Evolutionary conservation across 2,888 invertebrate genomes (phyloP), one percentile per base, ranked within the genome.

Genomic region (Meandrusa payeni): DNA sequence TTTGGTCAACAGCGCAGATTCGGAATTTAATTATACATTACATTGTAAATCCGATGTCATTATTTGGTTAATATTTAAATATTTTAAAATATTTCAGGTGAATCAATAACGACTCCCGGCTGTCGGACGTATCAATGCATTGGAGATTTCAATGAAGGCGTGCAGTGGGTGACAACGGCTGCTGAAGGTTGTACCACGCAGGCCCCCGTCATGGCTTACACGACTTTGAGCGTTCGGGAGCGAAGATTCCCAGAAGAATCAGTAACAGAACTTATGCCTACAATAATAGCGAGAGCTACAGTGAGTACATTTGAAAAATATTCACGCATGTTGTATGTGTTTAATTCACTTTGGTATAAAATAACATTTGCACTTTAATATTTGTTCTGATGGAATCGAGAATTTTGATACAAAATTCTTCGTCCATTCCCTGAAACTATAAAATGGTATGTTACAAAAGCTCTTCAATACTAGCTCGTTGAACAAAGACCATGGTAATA

Each of bases 71-170:
- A n/a, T n/a, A n/a, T n/a, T n/a, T n/a, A n/a, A n/a, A n/a, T n/a
- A n/a, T n/a, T n/a, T n/a, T n/a, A n/a, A n/a, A n/a, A n/a, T n/a
- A n/a, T n/a, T n/a, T 12, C 49, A 65, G 65, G 61, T 6, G 36
- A 51, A 6, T 47, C 48, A 3, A 24, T 47, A 2, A 36, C 52
- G n/a, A 50, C 54, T 1, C 33, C 51, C 1, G 51, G 55, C 3
- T 82, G 82, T 39, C 57, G 52, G 6, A 64, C 56, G 1, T 69
- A 70, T 51, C 64, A 57, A 0, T 88, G 88, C 50, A 54, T 73
- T 0, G 88, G 88, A 0, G 71, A 85, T 51, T 88, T 76, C 61
- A 82, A 80, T 54, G 69, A 73, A 10, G 88, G 88, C 0, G 76
- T 81, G 2, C 71, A 77, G 34, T 76, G 74, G 62, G 51, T 81